These are phyloP conservation scores for Psilopsiagon aurifrons DNA, from an alignment of 2,113 vertebrate genomes.

Conservation along the genomic window DNA sequence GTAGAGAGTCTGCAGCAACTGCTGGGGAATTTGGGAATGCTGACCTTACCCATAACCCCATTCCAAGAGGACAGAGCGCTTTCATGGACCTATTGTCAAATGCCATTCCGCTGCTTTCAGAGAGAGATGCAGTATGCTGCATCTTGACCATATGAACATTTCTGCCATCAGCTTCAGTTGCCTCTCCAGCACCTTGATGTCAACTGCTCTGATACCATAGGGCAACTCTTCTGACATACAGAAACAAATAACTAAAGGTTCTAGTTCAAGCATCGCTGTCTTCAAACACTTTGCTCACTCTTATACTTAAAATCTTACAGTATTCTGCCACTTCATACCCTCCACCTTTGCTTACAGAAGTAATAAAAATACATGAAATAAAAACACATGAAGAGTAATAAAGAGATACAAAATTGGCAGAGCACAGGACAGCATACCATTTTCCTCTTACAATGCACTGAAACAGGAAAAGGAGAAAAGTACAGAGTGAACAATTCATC, in stretches of 20 bases:
- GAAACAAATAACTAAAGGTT: neutral
- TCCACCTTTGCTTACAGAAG: neutral
- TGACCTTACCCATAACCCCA: neutral
- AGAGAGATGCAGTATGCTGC: neutral
- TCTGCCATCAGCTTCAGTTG: neutral
- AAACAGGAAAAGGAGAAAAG: constrained; percentile 19
- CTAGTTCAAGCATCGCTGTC: neutral
- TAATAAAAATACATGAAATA: neutral
- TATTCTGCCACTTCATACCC: neutral
- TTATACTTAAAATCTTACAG: neutral
- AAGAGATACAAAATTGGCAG: neutral
- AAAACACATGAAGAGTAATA: neutral
- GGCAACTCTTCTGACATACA: neutral
- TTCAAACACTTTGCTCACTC: neutral
- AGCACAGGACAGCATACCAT: neutral
- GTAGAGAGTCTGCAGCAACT: neutral
- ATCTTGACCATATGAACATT: neutral
- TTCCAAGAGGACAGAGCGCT: neutral
- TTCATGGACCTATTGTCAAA: neutral
- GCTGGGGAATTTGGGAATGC: neutral
- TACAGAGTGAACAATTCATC: neutral
- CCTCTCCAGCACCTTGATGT: neutral
- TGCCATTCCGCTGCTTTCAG: neutral
- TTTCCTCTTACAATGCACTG: neutral
- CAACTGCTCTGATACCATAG: neutral